phyloP scores from a whole-genome alignment of 30 jellyfish, hydroid and myxozoan genomes.

The Aurelia aurita complex sp. Pacific region DNA sequence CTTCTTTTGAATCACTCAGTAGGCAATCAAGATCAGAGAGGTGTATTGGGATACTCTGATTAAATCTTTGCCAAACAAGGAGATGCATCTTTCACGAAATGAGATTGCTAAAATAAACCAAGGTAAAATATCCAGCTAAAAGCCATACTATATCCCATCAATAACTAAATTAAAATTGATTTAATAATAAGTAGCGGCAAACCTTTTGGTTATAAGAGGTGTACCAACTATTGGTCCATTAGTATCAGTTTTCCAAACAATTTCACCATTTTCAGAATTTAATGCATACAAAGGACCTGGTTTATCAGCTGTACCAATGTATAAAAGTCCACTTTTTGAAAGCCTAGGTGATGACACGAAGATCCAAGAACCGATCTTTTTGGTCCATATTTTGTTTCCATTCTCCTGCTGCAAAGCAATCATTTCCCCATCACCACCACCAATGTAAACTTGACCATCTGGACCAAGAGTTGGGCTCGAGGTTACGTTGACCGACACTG shows the following conservation, averaged over 20 bases:
- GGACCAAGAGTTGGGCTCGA: constrained; percentile 84
- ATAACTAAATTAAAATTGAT: too few species aligned
- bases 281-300: constrained; percentile 80
- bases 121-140: too few species aligned
- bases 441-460: constrained; percentile 69
- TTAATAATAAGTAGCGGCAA: constrained; percentile 37
- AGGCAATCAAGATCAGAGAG: too few species aligned
- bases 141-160: too few species aligned
- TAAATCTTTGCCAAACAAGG: too few species aligned
- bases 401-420: constrained; percentile 33
- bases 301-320: constrained; percentile 82
- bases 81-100: too few species aligned
- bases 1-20: too few species aligned
- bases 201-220: constrained; percentile 65
- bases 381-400: constrained; percentile 74
- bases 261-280: constrained; percentile 60
- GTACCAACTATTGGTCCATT: constrained; percentile 93
- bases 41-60: too few species aligned
- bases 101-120: too few species aligned
- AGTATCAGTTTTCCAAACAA: constrained; percentile 72
- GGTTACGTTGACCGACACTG: constrained; percentile 58
- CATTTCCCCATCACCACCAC: constrained; percentile 86
- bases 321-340: constrained; percentile 67
- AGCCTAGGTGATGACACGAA: constrained; percentile 90
- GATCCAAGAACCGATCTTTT: constrained; percentile 69